Evolutionary conservation across 2,113 vertebrate genomes (phyloP), one percentile per base, ranked within the genome.

Genomic region (Crypturellus undulatus): DNA sequence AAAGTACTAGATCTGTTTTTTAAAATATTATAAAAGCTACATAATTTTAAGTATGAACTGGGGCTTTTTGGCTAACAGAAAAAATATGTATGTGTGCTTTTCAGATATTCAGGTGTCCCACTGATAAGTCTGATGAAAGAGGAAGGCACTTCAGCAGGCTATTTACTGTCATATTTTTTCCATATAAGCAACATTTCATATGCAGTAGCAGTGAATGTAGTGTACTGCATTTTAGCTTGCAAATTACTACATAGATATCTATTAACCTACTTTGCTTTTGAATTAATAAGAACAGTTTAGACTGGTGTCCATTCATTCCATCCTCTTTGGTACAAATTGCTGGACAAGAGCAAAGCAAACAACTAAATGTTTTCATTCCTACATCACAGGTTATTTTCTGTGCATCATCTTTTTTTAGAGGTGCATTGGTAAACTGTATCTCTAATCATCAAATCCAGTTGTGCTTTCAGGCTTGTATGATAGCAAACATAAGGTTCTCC

Each of bases 121-220:
- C 91, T 92, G 91, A 89, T 91, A 96, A 91, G 64, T 96, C 87
- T 91, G 28, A 88, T 89, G 79, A 83, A 90, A 91, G 64, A 94
- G 77, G 95, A 98, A 97, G 97, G 97, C 97, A 97, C 97, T 97
- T 97, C 93, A 96, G 92, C 96, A 97, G 97, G 90, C 92, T 93
- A 84, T 90, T 71, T 36, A 43, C 21, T 62, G 85, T 76, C 47
- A 51, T 10, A 17, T 71, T 67, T 70, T 82, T 70, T 82, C 49
- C 63, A 68, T 36, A 54, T 13, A 34, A 19, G 26, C 34, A 36
- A 70, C 17, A 20, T 82, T 70, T 68, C n/a, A 47, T 13, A 20
- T 4, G 30, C 59, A 87, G 62, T 62, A 90, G 11, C 22, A 87
- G 30, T 0, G 3, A 42, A 78, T 38, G 28, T 1, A 32, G 13